These are phyloP conservation scores for Helogale parvula DNA, from an alignment of 2,113 vertebrate species.

Conservation along the genomic window DNA sequence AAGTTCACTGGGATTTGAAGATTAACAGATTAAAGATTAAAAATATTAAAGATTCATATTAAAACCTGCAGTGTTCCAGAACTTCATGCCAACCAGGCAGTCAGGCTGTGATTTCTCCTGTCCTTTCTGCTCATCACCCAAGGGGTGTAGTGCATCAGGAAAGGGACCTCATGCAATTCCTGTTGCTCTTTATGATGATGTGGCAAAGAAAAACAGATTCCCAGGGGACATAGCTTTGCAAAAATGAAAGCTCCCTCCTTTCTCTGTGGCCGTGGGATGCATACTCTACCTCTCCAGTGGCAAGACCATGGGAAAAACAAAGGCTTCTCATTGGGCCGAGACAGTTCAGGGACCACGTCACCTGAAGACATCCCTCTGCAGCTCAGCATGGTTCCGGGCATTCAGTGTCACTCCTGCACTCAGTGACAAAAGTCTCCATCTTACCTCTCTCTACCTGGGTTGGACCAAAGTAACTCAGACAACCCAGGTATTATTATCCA, in stretches of 20 bases:
- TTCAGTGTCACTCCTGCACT: neutral
- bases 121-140: neutral
- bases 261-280: neutral
- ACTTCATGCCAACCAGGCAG: neutral
- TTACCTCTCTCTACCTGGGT: neutral
- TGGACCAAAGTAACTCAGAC: neutral
- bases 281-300: neutral
- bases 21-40: too few species aligned
- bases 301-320: neutral
- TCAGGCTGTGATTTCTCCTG: neutral
- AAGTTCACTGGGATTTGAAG: neutral
- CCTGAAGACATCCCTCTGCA: too few species aligned
- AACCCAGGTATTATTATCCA: neutral
- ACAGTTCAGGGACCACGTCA: neutral
- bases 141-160: neutral
- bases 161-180: neutral
- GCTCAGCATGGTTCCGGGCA: neutral
- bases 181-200: neutral
- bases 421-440: neutral
- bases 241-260: neutral
- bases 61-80: neutral
- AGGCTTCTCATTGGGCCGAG: neutral
- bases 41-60: neutral
- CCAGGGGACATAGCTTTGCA: neutral
- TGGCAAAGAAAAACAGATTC: neutral